phyloP scores from a whole-genome alignment of 2,797 vertebrate species.

The Tamandua tetradactyla region DNA sequence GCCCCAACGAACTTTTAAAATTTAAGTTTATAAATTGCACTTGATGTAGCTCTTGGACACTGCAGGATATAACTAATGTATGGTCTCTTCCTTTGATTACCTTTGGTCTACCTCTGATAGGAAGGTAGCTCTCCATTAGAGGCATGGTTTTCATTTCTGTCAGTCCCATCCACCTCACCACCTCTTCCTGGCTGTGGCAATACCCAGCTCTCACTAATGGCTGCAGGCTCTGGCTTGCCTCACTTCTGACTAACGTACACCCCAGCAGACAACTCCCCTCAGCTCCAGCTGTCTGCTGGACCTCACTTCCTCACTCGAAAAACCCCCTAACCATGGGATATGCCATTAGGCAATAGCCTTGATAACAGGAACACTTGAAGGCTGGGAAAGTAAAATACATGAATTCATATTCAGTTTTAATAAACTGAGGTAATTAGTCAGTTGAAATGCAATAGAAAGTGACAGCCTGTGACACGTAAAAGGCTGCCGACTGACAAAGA shows the following conservation, averaged over 20 bases:
- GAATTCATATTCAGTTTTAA: constrained; percentile 86
- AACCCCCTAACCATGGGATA: constrained; percentile 72
- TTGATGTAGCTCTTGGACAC: constrained; percentile 78
- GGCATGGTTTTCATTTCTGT: constrained; percentile 74
- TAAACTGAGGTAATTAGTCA: constrained; percentile 84
- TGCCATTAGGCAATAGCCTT: constrained; percentile 76
- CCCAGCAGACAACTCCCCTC: constrained; percentile 60
- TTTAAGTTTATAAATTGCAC: constrained; percentile 84
- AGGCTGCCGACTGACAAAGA: constrained; percentile 83
- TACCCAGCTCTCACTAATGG: background rate
- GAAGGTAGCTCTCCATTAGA: constrained; percentile 82
- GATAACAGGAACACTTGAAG: constrained; percentile 78
- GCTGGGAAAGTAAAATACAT: constrained; percentile 79
- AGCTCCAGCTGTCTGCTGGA: constrained; percentile 68
- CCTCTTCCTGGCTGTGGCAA: background rate
- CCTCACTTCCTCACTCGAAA: constrained; percentile 77
- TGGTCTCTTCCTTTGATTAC: constrained; percentile 83
- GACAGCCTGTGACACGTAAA: constrained; percentile 84
- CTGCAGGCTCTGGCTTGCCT: background rate
- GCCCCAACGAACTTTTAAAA: constrained; percentile 79
- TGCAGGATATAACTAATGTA: constrained; percentile 83
- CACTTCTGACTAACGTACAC: background rate
- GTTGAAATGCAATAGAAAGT: constrained; percentile 82
- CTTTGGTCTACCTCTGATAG: constrained; percentile 80
- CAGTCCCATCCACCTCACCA: constrained; percentile 70